Conservation (phyloP, 2,797 vertebrate genomes). For the Gallirallus australis region DNA sequence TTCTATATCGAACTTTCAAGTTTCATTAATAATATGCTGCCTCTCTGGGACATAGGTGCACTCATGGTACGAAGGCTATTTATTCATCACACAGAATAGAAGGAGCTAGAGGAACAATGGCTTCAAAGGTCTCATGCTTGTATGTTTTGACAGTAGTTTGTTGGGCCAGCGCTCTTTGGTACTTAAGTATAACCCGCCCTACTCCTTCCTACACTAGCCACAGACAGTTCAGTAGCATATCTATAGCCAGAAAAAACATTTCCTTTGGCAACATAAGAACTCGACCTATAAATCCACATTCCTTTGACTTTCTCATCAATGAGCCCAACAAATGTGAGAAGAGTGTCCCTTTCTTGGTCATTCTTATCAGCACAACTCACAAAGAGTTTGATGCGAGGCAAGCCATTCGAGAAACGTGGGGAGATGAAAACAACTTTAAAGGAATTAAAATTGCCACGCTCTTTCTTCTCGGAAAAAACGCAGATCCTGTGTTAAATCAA, state of each 20-base stretch:
- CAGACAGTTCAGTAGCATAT: conserved; percentile 84
- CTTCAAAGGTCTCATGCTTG: conserved; percentile 97
- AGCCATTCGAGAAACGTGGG: conserved; percentile 97
- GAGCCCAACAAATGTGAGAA: conserved; percentile 95
- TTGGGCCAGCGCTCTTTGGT: conserved; percentile 98
- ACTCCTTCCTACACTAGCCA: conserved; percentile 90
- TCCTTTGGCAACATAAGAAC: conserved; percentile 96
- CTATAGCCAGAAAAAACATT: conserved; percentile 87
- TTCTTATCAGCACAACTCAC: conserved; percentile 98
- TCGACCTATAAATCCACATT: conserved; percentile 93
- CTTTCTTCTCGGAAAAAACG: conserved; percentile 92
- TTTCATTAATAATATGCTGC: conserved; percentile 85
- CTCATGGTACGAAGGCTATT: conserved; percentile 80
- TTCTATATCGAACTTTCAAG: conserved; percentile 80
- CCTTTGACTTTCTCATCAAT: conserved; percentile 94
- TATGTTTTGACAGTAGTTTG: conserved; percentile 96
- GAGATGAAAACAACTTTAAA: conserved; percentile 92
- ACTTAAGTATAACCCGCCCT: conserved; percentile 92
- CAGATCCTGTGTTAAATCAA: conserved; percentile 92
- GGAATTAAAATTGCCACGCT: conserved; percentile 92
- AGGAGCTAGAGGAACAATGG: conserved; percentile 89
- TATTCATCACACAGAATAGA: conserved; percentile 79
- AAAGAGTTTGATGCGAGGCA: conserved; percentile 98
- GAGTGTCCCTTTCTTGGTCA: conserved; percentile 89
- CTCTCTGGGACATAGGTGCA: conserved; percentile 73